Conservation (phyloP, 2,113 vertebrate genomes). For the Hyperopisus bebe region DNA sequence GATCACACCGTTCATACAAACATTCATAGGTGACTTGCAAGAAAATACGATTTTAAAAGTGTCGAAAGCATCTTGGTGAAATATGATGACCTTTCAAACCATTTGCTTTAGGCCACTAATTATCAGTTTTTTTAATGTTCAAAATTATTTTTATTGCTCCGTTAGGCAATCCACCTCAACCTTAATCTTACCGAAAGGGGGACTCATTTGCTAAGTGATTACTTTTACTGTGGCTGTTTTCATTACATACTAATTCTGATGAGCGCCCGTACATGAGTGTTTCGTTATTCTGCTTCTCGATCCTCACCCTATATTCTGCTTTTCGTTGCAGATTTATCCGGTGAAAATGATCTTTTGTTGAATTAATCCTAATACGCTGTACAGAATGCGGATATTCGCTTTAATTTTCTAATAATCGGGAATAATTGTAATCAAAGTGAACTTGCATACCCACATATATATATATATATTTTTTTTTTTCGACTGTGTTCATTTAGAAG, state of each 20-base stretch:
- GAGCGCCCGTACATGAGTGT: not conserved
- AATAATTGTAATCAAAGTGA: not conserved
- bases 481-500: not conserved
- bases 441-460: too few relatives aligned
- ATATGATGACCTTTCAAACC: constrained; percentile 32
- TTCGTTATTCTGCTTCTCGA: not conserved
- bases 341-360: not conserved
- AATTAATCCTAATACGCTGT: not conserved
- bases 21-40: not conserved
- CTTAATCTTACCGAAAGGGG: constrained; percentile 18
- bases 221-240: not conserved
- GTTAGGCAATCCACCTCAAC: not conserved
- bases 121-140: constrained; percentile 38
- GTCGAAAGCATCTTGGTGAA: constrained; percentile 13
- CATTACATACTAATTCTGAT: not conserved
- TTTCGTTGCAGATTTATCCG: not conserved
- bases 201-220: constrained; percentile 28
- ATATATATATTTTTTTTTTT: too few relatives aligned
- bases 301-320: not conserved
- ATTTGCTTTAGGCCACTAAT: constrained; percentile 42
- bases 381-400: not conserved
- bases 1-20: not conserved
- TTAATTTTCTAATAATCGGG: not conserved
- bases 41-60: not conserved
- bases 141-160: not conserved